These are phyloP conservation scores for Willowsia nigromaculata DNA, from an alignment of 2,888 invertebrate genomes.

Conservation along the genomic window DNA sequence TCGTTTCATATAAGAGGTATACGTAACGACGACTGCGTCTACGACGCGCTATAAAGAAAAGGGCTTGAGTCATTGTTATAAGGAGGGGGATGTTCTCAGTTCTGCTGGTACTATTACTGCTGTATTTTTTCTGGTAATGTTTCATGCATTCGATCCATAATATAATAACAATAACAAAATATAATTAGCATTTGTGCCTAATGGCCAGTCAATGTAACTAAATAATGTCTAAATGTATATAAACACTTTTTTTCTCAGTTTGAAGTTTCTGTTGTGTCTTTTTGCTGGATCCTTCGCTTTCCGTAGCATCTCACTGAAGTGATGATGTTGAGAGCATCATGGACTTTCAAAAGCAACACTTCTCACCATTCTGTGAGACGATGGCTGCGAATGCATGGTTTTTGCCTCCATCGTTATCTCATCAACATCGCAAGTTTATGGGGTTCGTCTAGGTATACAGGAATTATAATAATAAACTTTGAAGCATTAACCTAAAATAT, in stretches of 20 bases:
- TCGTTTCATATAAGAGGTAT: not conserved
- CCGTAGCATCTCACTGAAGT: not conserved
- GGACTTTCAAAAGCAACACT: conserved; percentile 7
- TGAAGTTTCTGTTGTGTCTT: not conserved
- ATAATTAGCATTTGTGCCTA: conserved; percentile 10
- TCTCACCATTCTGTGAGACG: conserved; percentile 18
- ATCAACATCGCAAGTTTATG: not conserved
- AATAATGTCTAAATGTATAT: not conserved
- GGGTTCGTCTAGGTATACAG: conserved; percentile 19
- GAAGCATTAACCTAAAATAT: conserved; percentile 30
- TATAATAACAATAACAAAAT: conserved; percentile 10
- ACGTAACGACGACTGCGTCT: not conserved
- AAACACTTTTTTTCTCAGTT: not conserved
- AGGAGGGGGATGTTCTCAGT: conserved; percentile 42
- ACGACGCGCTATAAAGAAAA: not conserved
- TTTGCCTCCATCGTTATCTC: conserved; percentile 23
- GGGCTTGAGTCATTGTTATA: conserved; percentile 50
- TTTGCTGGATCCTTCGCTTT: conserved; percentile 22
- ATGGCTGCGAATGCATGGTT: conserved; percentile 21
- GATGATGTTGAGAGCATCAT: conserved; percentile 37
- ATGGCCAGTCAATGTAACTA: no score
- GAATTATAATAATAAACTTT: conserved; percentile 32
- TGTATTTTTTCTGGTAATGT: conserved; percentile 33
- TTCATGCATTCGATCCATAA: conserved; percentile 1
- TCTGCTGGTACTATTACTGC: not conserved